Conservation (phyloP, 2,888 invertebrate species). For the Drosophila nr. fundita region DNA sequence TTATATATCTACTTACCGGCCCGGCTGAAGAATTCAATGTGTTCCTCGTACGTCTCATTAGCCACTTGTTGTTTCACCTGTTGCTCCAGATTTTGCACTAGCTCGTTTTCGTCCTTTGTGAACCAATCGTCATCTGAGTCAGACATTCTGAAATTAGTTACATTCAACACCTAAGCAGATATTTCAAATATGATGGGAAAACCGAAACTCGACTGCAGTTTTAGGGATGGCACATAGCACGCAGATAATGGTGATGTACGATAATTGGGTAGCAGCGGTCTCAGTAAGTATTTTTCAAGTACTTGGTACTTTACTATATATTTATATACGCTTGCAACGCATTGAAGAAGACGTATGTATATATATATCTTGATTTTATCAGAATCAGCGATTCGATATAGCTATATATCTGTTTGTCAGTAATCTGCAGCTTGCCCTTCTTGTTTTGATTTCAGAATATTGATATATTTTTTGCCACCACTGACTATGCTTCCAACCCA, state of each 20-base stretch:
- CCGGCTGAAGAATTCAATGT: constrained; percentile 30
- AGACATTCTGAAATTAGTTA: constrained; percentile 44
- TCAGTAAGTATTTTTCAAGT: constrained; percentile 7
- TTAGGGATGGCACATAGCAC: constrained; percentile 4
- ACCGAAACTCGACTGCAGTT: constrained; percentile 1
- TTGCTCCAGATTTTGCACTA: constrained; percentile 73
- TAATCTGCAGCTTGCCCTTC: neutral
- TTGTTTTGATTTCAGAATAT: neutral
- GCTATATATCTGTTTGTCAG: neutral
- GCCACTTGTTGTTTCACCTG: constrained; percentile 37
- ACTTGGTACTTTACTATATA: neutral
- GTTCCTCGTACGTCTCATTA: constrained; percentile 36
- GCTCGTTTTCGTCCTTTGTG: constrained; percentile 82
- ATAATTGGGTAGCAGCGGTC: neutral
- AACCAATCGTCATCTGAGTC: constrained; percentile 83
- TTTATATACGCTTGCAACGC: neutral
- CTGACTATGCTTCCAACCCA: neutral
- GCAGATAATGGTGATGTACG: constrained; percentile 11
- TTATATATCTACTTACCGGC: constrained; percentile 16
- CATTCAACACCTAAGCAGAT: neutral
- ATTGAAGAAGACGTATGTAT: neutral
- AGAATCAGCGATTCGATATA: neutral
- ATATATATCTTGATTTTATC: neutral
- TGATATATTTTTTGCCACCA: neutral
- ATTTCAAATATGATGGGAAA: constrained; percentile 14